phyloP scores from a whole-genome alignment of 2,888 invertebrate species.

The Sesia bembeciformis region DNA sequence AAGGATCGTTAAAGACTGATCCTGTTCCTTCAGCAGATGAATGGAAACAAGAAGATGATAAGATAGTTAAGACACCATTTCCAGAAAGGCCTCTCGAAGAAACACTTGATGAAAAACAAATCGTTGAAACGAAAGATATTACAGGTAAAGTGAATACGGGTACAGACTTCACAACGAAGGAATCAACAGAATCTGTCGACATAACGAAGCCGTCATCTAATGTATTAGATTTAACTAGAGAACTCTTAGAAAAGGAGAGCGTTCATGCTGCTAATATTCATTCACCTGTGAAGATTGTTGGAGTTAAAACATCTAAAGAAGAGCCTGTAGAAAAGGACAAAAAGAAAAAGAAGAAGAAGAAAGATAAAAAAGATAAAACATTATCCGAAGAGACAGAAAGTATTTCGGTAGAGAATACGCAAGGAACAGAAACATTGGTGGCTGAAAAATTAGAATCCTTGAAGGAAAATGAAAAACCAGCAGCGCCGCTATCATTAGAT shows the following conservation, averaged over 20 bases:
- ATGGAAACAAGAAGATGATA: neutral
- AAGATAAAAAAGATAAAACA: neutral
- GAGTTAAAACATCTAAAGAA: neutral
- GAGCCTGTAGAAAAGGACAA: neutral
- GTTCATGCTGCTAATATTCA: neutral
- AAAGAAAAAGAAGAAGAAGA: neutral
- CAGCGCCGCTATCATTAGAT: too few relatives aligned
- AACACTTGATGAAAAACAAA: neutral
- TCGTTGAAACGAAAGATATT: neutral
- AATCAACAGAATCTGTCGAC: neutral
- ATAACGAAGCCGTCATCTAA: neutral
- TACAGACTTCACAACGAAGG: neutral
- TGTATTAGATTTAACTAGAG: neutral
- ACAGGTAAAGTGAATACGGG: too few relatives aligned
- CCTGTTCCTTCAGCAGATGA: neutral
- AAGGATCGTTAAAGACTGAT: neutral
- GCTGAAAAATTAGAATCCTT: too few relatives aligned
- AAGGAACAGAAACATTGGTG: too few relatives aligned
- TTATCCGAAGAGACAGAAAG: neutral
- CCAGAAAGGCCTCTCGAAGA: neutral
- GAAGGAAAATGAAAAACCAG: too few relatives aligned
- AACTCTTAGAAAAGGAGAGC: neutral
- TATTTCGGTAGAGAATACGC: too few relatives aligned
- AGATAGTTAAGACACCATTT: neutral
- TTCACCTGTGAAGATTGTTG: neutral